Evolutionary conservation across 2,888 invertebrate genomes (phyloP).

Genomic region (Eilema caniola): DNA sequence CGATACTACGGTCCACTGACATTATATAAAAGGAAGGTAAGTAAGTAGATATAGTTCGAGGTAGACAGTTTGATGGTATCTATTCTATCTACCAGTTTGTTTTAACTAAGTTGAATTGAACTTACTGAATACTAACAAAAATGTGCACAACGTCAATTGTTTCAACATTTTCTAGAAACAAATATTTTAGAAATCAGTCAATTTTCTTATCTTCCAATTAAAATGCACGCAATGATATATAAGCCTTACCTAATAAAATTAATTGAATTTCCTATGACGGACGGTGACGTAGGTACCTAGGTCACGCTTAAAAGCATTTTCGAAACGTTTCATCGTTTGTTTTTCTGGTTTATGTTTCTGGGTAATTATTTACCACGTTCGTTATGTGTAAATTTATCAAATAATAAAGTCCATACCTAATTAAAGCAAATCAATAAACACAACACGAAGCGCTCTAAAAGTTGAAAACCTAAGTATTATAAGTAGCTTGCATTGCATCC

Average conservation of each 20-base stretch:
- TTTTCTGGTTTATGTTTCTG: background rate
- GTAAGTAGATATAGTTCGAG: too few relatives aligned
- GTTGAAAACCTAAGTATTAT: too few relatives aligned
- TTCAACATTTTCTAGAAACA: slow-evolving; percentile 40
- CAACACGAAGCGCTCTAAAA: too few relatives aligned
- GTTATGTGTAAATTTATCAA: background rate
- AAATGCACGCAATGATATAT: slow-evolving; percentile 39
- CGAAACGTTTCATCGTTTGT: background rate
- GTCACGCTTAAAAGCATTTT: background rate
- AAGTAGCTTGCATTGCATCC: background rate
- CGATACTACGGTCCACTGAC: too few relatives aligned
- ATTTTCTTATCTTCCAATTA: slow-evolving; percentile 61
- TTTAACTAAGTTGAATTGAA: slow-evolving; percentile 15
- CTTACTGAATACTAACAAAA: slow-evolving; percentile 49
- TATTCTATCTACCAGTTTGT: background rate
- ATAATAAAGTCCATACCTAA: background rate
- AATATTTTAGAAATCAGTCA: slow-evolving; percentile 27
- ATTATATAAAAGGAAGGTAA: background rate
- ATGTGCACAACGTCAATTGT: slow-evolving; percentile 37
- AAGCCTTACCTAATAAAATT: slow-evolving; percentile 23
- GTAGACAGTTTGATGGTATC: too few relatives aligned
- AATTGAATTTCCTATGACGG: slow-evolving; percentile 41
- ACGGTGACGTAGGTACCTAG: background rate
- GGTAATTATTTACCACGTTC: too few relatives aligned
- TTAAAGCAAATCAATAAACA: too few relatives aligned